Evolutionary conservation across 2,113 vertebrate species (phyloP).

Genomic region (Lophura nycthemera): DNA sequence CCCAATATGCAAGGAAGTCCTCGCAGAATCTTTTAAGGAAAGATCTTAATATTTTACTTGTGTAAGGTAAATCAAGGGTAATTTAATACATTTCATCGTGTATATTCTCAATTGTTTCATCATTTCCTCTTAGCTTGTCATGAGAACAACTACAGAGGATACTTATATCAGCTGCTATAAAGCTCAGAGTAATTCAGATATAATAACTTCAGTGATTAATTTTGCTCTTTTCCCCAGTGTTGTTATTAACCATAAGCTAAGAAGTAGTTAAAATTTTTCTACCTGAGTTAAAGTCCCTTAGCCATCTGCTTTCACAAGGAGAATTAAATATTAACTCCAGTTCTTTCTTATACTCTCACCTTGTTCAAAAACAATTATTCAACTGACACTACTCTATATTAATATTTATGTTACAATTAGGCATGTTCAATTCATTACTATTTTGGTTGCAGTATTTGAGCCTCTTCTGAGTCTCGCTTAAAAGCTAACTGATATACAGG

Average conservation of each 20-base stretch:
- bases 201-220: conserved; percentile 20
- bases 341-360: neutral
- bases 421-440: neutral
- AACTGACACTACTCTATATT: neutral
- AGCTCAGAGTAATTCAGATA: neutral
- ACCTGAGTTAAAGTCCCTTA: neutral
- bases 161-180: neutral
- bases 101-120: conserved; percentile 31
- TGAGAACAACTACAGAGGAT: neutral
- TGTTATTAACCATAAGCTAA: conserved; percentile 9
- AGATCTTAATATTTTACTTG: neutral
- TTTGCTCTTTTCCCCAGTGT: conserved; percentile 24
- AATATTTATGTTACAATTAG: neutral
- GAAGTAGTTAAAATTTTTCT: neutral
- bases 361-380: conserved; percentile 12
- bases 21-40: neutral
- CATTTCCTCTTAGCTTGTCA: conserved; percentile 9
- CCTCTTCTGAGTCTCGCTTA: conserved; percentile 17
- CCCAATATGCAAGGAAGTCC: neutral
- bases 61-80: neutral
- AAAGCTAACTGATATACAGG: conserved; percentile 28
- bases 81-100: neutral
- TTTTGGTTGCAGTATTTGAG: neutral
- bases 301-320: neutral
- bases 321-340: conserved; percentile 3